phyloP scores from a whole-genome alignment of 2,113 vertebrate genomes.

The Melanotaenia duboulayi region DNA sequence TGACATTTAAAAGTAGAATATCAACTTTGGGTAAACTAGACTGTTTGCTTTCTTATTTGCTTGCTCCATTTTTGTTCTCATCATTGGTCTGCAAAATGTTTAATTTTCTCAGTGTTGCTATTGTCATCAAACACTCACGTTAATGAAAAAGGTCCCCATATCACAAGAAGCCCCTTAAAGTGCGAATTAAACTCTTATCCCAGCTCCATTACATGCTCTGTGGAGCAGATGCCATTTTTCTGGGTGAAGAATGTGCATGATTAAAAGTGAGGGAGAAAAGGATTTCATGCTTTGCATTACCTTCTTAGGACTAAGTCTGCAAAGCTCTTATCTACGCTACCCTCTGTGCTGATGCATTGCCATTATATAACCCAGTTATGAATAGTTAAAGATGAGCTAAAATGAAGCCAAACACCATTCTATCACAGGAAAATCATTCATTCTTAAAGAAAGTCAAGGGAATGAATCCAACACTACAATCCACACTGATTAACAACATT shows the following conservation, averaged over 20 bases:
- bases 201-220: constrained; percentile 33
- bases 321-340: constrained; percentile 30
- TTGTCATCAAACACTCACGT: not conserved
- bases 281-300: constrained; percentile 58
- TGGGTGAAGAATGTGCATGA: constrained; percentile 43
- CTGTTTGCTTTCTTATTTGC: not conserved
- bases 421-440: constrained; percentile 68
- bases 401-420: constrained; percentile 68
- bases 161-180: constrained; percentile 16
- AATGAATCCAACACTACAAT: constrained; percentile 53
- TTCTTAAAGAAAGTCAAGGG: constrained; percentile 64
- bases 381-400: constrained; percentile 75
- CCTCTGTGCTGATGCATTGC: constrained; percentile 45
- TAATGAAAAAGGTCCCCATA: constrained; percentile 14
- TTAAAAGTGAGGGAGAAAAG: constrained; percentile 55
- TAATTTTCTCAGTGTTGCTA: not conserved
- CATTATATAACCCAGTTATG: constrained; percentile 66
- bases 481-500: constrained; percentile 56
- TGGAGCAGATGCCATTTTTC: constrained; percentile 39
- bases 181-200: constrained; percentile 49
- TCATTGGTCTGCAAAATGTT: constrained; percentile 11
- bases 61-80: not conserved
- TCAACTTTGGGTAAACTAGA: constrained; percentile 30
- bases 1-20: constrained; percentile 47
- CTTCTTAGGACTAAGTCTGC: constrained; percentile 35